A percentile compares a stretch with the other conserved stretches of the same genome.
Conservation (phyloP, 2,797 vertebrate species). For the Phoeniculus purpureus region DNA sequence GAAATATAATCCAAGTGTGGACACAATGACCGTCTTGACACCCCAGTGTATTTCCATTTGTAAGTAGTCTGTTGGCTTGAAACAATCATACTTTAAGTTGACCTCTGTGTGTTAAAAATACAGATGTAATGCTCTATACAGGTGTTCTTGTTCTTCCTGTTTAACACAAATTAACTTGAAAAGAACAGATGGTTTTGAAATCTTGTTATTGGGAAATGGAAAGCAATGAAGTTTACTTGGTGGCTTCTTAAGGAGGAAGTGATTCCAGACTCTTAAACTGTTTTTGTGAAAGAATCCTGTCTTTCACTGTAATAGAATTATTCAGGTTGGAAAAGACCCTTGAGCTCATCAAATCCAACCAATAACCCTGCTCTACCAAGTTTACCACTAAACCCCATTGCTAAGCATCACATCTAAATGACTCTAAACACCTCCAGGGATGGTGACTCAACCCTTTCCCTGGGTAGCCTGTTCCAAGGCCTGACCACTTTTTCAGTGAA, state of each 20-base stretch:
- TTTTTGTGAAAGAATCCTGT: neutral
- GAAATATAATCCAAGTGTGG: neutral
- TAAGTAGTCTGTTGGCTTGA: neutral
- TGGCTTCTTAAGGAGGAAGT: neutral
- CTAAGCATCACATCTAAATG: no score
- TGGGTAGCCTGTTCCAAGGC: no score
- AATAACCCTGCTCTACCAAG: no score
- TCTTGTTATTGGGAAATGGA: neutral
- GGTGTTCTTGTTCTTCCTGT: neutral
- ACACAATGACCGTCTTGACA: neutral
- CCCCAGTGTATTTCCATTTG: neutral
- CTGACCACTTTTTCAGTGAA: no score
- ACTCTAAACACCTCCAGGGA: no score
- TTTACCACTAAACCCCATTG: no score
- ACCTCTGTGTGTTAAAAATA: neutral
- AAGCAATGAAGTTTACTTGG: neutral
- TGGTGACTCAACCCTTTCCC: no score
- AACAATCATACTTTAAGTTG: neutral
- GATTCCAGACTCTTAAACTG: neutral
- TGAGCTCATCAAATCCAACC: no score
- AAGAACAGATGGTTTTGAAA: neutral
- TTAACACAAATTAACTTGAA: neutral
- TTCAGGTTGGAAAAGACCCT: no score
- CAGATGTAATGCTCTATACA: neutral
- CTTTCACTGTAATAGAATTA: neutral